Base-by-base conservation (phyloP, 1,140 invertebrate genomes). In the Tenebrio molitor region DNA sequence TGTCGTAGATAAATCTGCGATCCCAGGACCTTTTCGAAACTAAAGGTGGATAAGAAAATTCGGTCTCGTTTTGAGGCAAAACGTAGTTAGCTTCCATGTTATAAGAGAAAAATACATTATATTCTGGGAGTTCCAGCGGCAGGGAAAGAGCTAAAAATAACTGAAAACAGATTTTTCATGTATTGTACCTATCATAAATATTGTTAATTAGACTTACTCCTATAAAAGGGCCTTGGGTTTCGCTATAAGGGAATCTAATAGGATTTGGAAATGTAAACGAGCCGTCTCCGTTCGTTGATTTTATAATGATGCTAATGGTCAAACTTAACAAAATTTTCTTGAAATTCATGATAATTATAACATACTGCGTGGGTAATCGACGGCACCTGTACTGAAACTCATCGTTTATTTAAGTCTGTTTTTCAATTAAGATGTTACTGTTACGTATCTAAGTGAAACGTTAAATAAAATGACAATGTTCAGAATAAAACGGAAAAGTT, bases 11-110 rank as follows among this genome's bases (percentile, higher is more conserved):
- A 42, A 42, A 72, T 29, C 53, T 75, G 64, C 81, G 64, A 29
- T 75, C 74, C 46, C 78, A 75, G 39, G 68, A 69, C 12, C 50
- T 33, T 74, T 67, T 42, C 3, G 77, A 41, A 4, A 80, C 63
- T 3, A 79, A 58, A 23, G 78, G 78, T 23, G 80, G 80, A 74
- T 76, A 81, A n/a, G 76, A 71, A 16, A 69, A 80, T 64, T 74
- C 73, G 0, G 67, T 80, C 65, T 80, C 72, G 68, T 82, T 82
- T 69, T 75, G 63, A 16, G 81, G 81, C 44, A 82, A 41, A 1
- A 76, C 83, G 83, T 93, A 93, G 81, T 90, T 92, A 0, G 89
- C 89, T 81, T 93, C 92, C 78, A 93, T 90, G 80, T 93, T 93
- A 76, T 91, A 92, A 0, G 92, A 91, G 33, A 93, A 84, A 71